phyloP scores from a whole-genome alignment of 1,140 invertebrate species.

The Amyelois transitella region DNA sequence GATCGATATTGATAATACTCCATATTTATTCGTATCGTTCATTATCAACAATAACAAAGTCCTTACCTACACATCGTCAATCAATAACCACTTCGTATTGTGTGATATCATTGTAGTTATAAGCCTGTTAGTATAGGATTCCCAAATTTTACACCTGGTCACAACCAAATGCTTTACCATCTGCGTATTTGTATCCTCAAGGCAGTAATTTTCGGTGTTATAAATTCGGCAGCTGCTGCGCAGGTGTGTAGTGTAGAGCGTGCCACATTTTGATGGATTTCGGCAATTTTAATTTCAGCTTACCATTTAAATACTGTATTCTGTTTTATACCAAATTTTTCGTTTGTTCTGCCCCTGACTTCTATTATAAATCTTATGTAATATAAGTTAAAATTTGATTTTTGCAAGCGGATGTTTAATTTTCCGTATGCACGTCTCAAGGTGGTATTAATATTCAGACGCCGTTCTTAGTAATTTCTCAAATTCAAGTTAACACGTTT shows the following conservation, averaged over 20 bases:
- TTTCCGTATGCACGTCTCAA: constrained; percentile 9
- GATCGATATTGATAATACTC: neutral
- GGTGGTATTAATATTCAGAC: constrained; percentile 43
- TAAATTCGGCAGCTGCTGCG: constrained; percentile 58
- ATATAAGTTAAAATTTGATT: neutral
- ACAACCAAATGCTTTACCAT: constrained; percentile 23
- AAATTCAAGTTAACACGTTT: constrained; percentile 36
- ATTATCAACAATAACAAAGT: no score
- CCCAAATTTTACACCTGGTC: neutral
- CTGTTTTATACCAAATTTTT: neutral
- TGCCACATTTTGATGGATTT: constrained; percentile 47
- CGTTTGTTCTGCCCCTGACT: neutral
- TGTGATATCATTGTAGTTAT: neutral
- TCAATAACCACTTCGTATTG: neutral
- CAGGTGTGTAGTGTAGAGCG: constrained; percentile 51
- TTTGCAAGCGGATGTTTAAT: no score
- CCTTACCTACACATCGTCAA: no score
- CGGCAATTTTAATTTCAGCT: constrained; percentile 6
- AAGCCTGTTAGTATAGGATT: neutral
- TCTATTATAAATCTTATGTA: neutral
- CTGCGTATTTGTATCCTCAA: constrained; percentile 32
- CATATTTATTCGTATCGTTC: no score
- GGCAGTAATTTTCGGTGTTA: constrained; percentile 40
- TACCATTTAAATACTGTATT: neutral
- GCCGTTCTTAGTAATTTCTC: constrained; percentile 35